Evolutionary conservation across 2,113 vertebrate species (phyloP), one percentile per base, ranked within the genome.

Genomic region (Hirundichthys speculiger): DNA sequence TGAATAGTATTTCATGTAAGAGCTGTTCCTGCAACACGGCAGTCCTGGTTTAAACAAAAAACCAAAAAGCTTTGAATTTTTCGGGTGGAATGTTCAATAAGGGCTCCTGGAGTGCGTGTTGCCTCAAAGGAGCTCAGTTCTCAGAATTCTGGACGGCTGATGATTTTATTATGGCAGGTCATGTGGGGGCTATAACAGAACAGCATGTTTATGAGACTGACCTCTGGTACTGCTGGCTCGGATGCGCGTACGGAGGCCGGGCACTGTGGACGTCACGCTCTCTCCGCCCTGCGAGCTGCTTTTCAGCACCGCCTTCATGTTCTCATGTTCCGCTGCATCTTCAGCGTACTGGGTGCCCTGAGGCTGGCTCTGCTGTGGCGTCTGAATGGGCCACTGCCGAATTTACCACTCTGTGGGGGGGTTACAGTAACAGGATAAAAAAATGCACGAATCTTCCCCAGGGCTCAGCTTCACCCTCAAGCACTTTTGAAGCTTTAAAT

Each of bases 251-350:
- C 96, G 95, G 14, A 96, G 66, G 0, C 96, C 96, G 0, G 94
- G 93, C 0, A 88, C 86, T 0, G 88, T 77, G 21, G 94, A 89
- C 15, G 88, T 64, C 46, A 76, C 86, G 0, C 90, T 90, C 25
- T 96, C 96, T 15, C 91, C 77, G 0, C 78, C 25, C 0, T 81
- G 8, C 0, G 91, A 90, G 34, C 92, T 92, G 38, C 90, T 93
- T 78, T 94, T 95, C 55, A 99, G 89, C 11, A 99, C 94, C 0
- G 96, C 96, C 86, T 97, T 99, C 97, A 99, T 98, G 91, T 95
- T 96, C 89, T 98, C 96, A 0, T 99, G 97, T 79, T 99, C 96
- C 0, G 93, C 95, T 0, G 89, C 95, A 0, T 96, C 95, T 81
- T 98, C 95, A 0, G 95, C 93, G 0, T 93, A 94, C 75, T 93